Conservation (phyloP, 2,888 invertebrate genomes). For the Pandemis corylana region DNA sequence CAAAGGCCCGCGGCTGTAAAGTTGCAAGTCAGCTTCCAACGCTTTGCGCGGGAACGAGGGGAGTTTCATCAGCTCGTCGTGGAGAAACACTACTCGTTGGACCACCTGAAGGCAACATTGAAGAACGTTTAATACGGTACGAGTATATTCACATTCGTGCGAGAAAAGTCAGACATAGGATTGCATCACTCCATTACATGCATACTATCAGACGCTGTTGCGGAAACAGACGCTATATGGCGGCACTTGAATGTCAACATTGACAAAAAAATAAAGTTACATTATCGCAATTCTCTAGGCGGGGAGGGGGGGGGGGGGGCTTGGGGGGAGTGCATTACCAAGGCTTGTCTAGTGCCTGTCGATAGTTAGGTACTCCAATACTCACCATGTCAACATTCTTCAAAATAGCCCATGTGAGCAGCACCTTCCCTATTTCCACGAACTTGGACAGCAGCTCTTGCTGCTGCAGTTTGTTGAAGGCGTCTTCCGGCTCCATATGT, state of each 20-base stretch:
- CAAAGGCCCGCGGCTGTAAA: constrained; percentile 95
- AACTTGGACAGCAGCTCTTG: constrained; percentile 97
- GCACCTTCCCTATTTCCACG: constrained; percentile 98
- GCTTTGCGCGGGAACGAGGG: constrained; percentile 99
- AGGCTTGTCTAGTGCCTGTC: too few species aligned
- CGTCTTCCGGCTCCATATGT: constrained; percentile 96
- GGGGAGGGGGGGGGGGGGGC: too few species aligned
- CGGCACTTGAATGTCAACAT: too few species aligned
- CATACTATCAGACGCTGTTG: too few species aligned
- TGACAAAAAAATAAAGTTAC: too few species aligned
- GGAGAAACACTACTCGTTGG: constrained; percentile 98
- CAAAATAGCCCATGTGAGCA: constrained; percentile 95
- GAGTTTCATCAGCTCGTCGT: constrained; percentile 99
- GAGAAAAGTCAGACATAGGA: too few species aligned
- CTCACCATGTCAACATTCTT: constrained; percentile 95
- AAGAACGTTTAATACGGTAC: not conserved
- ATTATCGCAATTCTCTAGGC: too few species aligned
- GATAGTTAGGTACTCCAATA: not conserved
- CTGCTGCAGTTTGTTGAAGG: constrained; percentile 94
- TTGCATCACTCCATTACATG: too few species aligned
- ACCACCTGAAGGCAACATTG: constrained; percentile 87
- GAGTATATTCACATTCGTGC: too few species aligned
- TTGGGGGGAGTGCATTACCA: too few species aligned
- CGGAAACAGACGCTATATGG: too few species aligned
- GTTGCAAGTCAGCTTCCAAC: constrained; percentile 97